Conservation (phyloP, 2,797 vertebrate species). For the Anableps anableps region DNA sequence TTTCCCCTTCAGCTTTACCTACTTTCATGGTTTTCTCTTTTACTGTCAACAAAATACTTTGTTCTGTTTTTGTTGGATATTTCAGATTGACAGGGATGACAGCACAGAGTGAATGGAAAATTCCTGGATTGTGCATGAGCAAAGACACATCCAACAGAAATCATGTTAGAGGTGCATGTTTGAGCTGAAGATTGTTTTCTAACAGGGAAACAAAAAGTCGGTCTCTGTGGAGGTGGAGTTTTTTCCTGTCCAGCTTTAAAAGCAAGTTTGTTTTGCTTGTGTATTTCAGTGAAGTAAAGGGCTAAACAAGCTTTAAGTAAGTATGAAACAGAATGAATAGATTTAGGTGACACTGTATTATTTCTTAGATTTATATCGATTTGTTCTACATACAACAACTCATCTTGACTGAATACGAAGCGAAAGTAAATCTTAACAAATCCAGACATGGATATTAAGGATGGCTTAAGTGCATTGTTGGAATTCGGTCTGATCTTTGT, state of each 20-base stretch:
- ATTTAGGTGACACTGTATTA: not conserved
- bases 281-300: conserved; percentile 9
- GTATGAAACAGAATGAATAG: not conserved
- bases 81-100: conserved; percentile 50
- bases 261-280: conserved; percentile 36
- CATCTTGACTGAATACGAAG: conserved; percentile 42
- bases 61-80: conserved; percentile 45
- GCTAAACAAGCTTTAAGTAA: not conserved
- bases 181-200: conserved; percentile 29
- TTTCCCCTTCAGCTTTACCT: conserved; percentile 6
- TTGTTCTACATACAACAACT: conserved; percentile 5
- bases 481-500: conserved; percentile 69
- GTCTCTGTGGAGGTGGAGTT: conserved; percentile 16
- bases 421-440: conserved; percentile 30
- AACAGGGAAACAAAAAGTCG: conserved; percentile 20
- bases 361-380: not conserved
- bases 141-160: conserved; percentile 12
- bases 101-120: conserved; percentile 25
- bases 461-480: conserved; percentile 72
- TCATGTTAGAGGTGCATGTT: not conserved
- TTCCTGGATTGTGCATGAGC: conserved; percentile 13
- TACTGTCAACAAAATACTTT: conserved; percentile 38
- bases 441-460: conserved; percentile 70
- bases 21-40: conserved; percentile 14
- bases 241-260: conserved; percentile 28